Percentiles rank a stretch among this genome's conserved stretches.
These are phyloP conservation scores for Psittacula cyanocephala DNA, from an alignment of 2,113 vertebrate species.

Conservation along the genomic window DNA sequence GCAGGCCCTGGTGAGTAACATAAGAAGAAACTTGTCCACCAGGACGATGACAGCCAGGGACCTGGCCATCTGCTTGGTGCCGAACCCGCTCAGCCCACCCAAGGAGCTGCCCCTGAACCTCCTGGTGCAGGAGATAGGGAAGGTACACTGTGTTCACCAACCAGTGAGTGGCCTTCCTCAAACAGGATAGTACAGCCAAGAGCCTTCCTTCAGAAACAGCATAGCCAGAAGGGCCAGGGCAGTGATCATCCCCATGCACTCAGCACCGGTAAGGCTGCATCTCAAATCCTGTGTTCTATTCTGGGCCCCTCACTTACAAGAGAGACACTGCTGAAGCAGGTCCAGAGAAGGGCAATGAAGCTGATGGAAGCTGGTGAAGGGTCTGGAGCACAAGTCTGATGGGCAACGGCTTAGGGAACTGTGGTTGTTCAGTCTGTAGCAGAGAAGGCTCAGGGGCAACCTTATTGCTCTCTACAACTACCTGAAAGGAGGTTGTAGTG, in stretches of 20 bases:
- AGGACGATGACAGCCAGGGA: neutral
- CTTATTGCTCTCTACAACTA: neutral
- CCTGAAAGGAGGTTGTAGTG: neutral
- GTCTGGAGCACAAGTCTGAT: neutral
- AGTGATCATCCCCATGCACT: neutral
- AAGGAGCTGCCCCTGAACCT: slow-evolving; percentile 64
- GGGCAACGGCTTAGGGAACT: neutral
- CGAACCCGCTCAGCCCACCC: slow-evolving; percentile 77
- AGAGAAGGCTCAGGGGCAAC: neutral
- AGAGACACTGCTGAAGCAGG: neutral
- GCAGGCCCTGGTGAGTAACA: neutral
- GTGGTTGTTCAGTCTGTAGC: neutral
- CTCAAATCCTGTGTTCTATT: neutral
- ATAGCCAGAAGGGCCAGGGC: neutral
- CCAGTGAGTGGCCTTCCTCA: neutral
- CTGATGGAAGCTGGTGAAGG: neutral
- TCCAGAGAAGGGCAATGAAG: neutral
- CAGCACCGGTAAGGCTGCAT: neutral
- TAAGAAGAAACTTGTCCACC: neutral
- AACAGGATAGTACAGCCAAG: neutral
- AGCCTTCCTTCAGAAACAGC: neutral
- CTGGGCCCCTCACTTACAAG: neutral
- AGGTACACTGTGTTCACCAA: slow-evolving; percentile 33
- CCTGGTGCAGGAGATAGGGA: slow-evolving; percentile 64
- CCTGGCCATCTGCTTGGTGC: slow-evolving; percentile 17